A percentile compares a stretch with the other conserved stretches of the same genome.
Evolutionary conservation across 2,888 invertebrate genomes (phyloP).

Genomic region (Philonicus albiceps): DNA sequence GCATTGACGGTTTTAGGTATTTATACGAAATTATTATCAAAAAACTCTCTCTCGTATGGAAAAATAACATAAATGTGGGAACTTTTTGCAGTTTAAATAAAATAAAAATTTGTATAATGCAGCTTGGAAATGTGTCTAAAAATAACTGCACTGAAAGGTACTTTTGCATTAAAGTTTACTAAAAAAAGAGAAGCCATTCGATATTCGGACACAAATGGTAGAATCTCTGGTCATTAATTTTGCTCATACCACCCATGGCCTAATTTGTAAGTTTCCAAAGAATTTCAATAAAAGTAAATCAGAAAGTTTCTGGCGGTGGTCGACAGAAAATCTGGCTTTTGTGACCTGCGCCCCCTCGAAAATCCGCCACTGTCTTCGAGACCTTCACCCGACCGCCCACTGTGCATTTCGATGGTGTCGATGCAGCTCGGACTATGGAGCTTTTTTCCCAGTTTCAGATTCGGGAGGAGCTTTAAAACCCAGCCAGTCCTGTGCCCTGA

Average conservation of each 20-base stretch:
- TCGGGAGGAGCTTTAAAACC: slow-evolving; percentile 18
- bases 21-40: too few relatives aligned
- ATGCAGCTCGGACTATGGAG: neutral
- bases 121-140: neutral
- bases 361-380: neutral
- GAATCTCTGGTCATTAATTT: neutral
- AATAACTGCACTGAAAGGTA: neutral
- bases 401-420: neutral
- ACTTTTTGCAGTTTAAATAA: too few relatives aligned
- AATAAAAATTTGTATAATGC: neutral
- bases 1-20: too few relatives aligned
- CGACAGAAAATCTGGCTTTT: neutral
- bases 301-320: neutral
- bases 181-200: neutral
- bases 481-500: slow-evolving; percentile 22
- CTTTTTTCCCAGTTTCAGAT: neutral
- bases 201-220: neutral
- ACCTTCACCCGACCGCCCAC: neutral
- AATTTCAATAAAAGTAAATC: neutral
- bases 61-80: too few relatives aligned
- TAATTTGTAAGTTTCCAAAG: neutral
- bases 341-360: slow-evolving; percentile 1
- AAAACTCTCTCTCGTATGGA: too few relatives aligned
- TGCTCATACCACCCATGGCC: neutral
- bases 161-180: neutral